These are phyloP conservation scores for Neotoma lepida DNA, from an alignment of 2,113 vertebrate species.

Conservation along the genomic window DNA sequence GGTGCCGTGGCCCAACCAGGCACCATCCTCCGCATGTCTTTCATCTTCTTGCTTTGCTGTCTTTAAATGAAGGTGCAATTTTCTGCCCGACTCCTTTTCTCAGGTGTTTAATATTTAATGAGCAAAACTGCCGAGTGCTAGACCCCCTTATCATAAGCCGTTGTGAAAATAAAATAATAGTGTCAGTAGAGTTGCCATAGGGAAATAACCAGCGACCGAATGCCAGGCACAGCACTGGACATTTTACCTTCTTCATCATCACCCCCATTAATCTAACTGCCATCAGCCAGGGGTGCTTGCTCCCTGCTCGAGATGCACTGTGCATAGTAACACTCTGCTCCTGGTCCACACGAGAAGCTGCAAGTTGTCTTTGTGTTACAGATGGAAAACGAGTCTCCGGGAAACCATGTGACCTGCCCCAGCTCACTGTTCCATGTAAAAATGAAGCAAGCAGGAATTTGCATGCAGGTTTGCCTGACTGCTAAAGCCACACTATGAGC, in stretches of 20 bases:
- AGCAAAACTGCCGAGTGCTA: not conserved
- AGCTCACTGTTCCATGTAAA: rapidly evolving
- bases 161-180: not conserved
- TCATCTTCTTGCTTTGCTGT: not conserved
- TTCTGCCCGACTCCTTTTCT: not conserved
- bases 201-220: not conserved
- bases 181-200: not conserved
- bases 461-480: not conserved
- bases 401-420: not conserved
- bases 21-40: rapidly evolving
- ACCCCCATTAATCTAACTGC: rapidly evolving
- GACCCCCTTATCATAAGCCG: not conserved
- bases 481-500: not conserved
- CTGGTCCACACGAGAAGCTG: not conserved
- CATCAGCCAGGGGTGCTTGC: rapidly evolving
- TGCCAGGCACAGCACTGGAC: rapidly evolving
- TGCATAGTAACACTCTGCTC: rapidly evolving
- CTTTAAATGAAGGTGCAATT: not conserved
- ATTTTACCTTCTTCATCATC: rapidly evolving
- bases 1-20: not conserved
- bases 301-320: rapidly evolving
- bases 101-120: slow-evolving; percentile 13
- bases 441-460: not conserved
- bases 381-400: not conserved
- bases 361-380: not conserved